Evolutionary conservation across 2,888 invertebrate species (phyloP).

Genomic region (Drepanosiphum platanoidis): DNA sequence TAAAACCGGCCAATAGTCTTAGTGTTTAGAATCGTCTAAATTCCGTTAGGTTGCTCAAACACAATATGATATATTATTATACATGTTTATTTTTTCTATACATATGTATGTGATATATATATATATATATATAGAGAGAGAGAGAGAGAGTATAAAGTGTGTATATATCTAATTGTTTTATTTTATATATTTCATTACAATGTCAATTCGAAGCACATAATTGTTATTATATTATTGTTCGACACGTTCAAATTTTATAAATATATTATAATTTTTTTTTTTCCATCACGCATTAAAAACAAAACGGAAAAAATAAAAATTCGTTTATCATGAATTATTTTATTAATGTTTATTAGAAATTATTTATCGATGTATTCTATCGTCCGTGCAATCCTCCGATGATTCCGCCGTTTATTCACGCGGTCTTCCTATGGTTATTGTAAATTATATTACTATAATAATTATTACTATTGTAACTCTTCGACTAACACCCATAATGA

Average conservation of each 20-base stretch:
- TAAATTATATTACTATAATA: conserved; percentile 7
- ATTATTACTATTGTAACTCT: background rate
- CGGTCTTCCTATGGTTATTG: conserved; percentile 31
- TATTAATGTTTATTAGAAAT: background rate
- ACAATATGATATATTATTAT: conserved; percentile 3
- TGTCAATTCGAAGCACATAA: conserved; percentile 48
- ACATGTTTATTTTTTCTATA: conserved; percentile 5
- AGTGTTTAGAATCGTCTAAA: conserved; percentile 25
- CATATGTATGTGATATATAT: conserved; percentile 1
- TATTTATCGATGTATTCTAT: background rate
- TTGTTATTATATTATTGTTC: conserved; percentile 9
- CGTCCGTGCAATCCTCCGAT: background rate
- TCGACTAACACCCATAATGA: background rate
- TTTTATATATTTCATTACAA: conserved; percentile 29
- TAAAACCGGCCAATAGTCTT: background rate
- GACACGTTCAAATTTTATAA: background rate
- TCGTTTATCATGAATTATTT: background rate
- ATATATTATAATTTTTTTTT: conserved; percentile 1
- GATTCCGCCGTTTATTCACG: conserved; percentile 19
- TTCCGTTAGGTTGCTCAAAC: conserved; percentile 51
- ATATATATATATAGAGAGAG: too few species aligned
- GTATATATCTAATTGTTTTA: background rate
- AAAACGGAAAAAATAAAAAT: too few species aligned
- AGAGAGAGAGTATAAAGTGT: too few species aligned
- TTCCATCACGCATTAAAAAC: background rate